These are phyloP conservation scores for Loris lydekkerianus DNA, from an alignment of 2,797 vertebrate genomes.

Conservation along the genomic window DNA sequence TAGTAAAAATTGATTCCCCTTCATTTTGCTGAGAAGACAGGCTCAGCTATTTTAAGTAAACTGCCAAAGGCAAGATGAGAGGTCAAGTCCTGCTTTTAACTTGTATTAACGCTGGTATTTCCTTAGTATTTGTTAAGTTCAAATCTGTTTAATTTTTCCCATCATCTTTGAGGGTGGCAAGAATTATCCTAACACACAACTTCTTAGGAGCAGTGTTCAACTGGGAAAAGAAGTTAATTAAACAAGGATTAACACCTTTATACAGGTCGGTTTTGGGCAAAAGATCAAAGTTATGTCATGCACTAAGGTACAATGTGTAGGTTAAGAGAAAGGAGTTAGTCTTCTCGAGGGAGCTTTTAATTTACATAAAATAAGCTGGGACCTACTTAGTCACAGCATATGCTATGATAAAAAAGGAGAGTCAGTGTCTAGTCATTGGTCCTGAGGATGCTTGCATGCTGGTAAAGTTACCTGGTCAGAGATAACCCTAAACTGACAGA, in stretches of 20 bases:
- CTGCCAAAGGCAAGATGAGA: background rate
- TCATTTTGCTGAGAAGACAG: slow-evolving; percentile 1
- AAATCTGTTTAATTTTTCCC: slow-evolving; percentile 46
- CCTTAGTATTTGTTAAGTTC: slow-evolving; percentile 20
- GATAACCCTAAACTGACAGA: background rate
- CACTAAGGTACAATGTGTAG: background rate
- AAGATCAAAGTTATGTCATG: background rate
- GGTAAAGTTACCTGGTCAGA: background rate
- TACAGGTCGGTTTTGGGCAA: background rate
- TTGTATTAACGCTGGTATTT: background rate
- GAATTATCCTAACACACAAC: slow-evolving; percentile 20
- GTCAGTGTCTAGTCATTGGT: background rate
- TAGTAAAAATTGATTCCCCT: slow-evolving; percentile 23
- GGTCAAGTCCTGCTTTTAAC: slow-evolving; percentile 28
- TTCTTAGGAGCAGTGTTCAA: slow-evolving; percentile 28
- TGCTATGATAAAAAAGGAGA: background rate
- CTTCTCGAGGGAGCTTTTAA: slow-evolving; percentile 2
- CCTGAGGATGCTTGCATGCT: background rate
- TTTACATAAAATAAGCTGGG: background rate
- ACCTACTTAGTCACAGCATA: background rate
- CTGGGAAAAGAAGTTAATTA: slow-evolving; percentile 16
- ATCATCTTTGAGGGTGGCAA: slow-evolving; percentile 31
- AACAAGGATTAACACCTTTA: slow-evolving; percentile 4
- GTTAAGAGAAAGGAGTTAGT: background rate
- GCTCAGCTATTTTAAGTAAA: slow-evolving; percentile 37